A percentile compares a stretch with the other conserved stretches of the same genome.
Conservation (phyloP, 2,113 vertebrate species). For the Nanorana parkeri region DNA sequence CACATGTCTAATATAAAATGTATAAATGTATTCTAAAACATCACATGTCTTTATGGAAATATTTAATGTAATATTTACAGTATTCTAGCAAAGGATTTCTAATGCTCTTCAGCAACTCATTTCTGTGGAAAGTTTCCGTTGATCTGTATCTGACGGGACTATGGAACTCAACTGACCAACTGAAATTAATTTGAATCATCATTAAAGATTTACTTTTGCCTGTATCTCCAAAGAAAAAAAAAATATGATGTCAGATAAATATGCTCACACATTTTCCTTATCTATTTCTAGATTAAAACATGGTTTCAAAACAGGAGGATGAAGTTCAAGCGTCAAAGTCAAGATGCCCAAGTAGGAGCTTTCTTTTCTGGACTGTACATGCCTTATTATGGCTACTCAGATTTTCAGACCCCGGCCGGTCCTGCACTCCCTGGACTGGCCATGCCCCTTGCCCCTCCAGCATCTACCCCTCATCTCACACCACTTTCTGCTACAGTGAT, state of each 20-base stretch:
- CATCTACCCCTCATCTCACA: constrained; percentile 25
- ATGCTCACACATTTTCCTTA: background rate
- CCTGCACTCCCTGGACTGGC: constrained; percentile 55
- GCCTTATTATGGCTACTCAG: constrained; percentile 58
- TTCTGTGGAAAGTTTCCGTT: too few species aligned
- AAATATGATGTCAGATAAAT: background rate
- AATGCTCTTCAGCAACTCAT: too few species aligned
- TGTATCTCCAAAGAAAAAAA: too few species aligned
- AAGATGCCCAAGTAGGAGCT: constrained; percentile 73
- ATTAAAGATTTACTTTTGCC: too few species aligned
- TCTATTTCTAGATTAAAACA: constrained; percentile 77
- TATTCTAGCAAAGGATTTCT: too few species aligned
- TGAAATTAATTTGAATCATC: too few species aligned
- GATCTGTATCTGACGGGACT: too few species aligned
- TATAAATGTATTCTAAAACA: too few species aligned
- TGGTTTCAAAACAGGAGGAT: constrained; percentile 91
- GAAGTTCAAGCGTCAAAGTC: constrained; percentile 85
- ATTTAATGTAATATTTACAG: too few species aligned
- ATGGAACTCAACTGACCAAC: too few species aligned
- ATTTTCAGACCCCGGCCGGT: constrained; percentile 2
- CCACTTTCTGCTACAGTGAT: background rate
- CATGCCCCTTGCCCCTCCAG: constrained; percentile 53
- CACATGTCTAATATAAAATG: too few species aligned
- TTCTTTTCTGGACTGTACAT: constrained; percentile 67
- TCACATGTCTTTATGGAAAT: too few species aligned